phyloP scores from a whole-genome alignment of 2,888 invertebrate genomes.

The Melikaiella ostensackeni region DNA sequence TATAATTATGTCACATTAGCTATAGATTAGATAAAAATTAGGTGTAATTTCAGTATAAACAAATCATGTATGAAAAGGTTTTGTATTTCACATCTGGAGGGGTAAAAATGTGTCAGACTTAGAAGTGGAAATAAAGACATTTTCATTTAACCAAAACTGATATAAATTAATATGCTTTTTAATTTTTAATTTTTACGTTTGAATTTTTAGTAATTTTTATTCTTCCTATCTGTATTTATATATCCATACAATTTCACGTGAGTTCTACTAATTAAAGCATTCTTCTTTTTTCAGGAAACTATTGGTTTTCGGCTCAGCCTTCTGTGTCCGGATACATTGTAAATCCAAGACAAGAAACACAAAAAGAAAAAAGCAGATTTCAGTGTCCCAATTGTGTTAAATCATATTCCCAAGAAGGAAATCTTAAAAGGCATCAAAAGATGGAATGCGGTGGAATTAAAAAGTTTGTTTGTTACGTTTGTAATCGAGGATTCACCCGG shows the following conservation, averaged over 20 bases:
- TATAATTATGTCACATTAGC: background rate
- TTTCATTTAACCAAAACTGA: background rate
- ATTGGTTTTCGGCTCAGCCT: background rate
- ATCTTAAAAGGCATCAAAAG: conserved; percentile 33
- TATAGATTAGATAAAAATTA: background rate
- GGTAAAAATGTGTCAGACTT: background rate
- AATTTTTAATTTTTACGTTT: background rate
- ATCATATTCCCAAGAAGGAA: conserved; percentile 32
- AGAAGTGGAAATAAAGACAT: background rate
- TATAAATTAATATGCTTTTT: background rate
- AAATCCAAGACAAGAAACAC: background rate
- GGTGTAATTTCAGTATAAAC: background rate
- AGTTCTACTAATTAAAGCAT: background rate
- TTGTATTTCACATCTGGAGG: background rate
- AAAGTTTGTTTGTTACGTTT: conserved; percentile 21
- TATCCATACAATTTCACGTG: background rate
- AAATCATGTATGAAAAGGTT: background rate
- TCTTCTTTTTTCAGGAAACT: conserved; percentile 6
- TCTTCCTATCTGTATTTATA: background rate
- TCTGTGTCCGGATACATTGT: background rate
- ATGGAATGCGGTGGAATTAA: conserved; percentile 35
- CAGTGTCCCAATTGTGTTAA: conserved; percentile 30
- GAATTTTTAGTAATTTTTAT: background rate
- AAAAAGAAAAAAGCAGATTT: background rate
- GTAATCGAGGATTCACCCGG: conserved; percentile 23